phyloP scores from a whole-genome alignment of 1,140 invertebrate species.

The Zaprionus inermis region DNA sequence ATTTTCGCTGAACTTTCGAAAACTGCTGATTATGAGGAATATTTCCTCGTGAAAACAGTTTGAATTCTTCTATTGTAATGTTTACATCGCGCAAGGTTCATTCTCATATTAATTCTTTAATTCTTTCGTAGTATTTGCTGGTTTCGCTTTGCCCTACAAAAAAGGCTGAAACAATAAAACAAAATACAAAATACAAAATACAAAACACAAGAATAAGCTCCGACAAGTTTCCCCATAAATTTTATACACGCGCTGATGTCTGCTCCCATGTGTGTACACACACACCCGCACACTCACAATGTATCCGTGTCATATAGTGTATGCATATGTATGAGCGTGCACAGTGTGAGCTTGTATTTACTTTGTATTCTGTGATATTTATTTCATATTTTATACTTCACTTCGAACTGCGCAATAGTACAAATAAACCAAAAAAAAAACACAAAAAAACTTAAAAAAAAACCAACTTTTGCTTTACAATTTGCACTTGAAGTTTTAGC shows the following conservation, averaged over 20 bases:
- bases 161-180: conserved; percentile 4
- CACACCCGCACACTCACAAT: not conserved
- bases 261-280: conserved; percentile 31
- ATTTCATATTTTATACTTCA: conserved; percentile 30
- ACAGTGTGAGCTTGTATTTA: conserved; percentile 14
- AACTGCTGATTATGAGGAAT: not conserved
- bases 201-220: conserved; percentile 15
- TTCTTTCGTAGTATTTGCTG: conserved; percentile 3
- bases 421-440: conserved; percentile 16
- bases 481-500: conserved; percentile 51
- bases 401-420: conserved; percentile 45
- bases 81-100: conserved; percentile 16
- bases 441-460: conserved; percentile 18
- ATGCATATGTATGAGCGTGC: conserved; percentile 3
- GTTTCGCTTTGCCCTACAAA: conserved; percentile 8
- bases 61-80: not conserved
- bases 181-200: not conserved
- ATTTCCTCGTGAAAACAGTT: too few relatives aligned
- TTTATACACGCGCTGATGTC: conserved; percentile 48
- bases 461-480: conserved; percentile 39
- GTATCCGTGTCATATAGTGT: not conserved
- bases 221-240: conserved; percentile 63
- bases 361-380: conserved; percentile 30
- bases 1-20: not conserved
- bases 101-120: conserved; percentile 27